These are phyloP conservation scores for Pristionchus fissidentatus DNA, from an alignment of 2,888 invertebrate species.

Conservation along the genomic window DNA sequence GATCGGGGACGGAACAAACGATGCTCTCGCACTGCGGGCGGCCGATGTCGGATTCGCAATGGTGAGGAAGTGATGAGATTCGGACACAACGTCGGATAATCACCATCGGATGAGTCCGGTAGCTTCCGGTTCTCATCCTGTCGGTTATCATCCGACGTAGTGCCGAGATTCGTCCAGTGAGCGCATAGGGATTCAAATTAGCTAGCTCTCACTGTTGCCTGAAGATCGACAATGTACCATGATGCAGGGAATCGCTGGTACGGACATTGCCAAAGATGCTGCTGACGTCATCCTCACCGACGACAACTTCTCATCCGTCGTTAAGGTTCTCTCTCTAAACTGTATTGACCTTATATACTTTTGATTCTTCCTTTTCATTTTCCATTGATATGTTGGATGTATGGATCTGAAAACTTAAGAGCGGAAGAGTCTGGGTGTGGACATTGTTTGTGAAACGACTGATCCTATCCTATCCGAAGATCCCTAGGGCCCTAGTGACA, in stretches of 20 bases:
- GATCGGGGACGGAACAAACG: conserved; percentile 79
- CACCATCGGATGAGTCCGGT: background rate
- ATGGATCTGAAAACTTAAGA: no score
- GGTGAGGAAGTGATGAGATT: conserved; percentile 57
- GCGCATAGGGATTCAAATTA: no score
- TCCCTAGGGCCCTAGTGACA: no score
- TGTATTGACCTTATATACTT: conserved; percentile 80
- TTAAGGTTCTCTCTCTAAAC: no score
- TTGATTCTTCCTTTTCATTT: no score
- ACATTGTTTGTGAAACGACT: no score
- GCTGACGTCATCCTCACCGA: conserved; percentile 79
- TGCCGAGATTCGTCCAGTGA: background rate
- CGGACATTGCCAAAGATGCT: conserved; percentile 79
- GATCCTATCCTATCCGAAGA: no score
- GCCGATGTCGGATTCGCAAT: conserved; percentile 80
- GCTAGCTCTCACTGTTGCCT: conserved; percentile 82
- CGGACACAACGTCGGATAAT: background rate
- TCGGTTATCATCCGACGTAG: no score
- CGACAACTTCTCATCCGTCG: conserved; percentile 79
- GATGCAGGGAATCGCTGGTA: conserved; percentile 77
- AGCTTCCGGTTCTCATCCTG: background rate
- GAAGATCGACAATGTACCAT: background rate
- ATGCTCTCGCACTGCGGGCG: conserved; percentile 79
- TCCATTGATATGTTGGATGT: no score
- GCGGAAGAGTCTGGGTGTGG: no score